Conservation (phyloP, 2,797 vertebrate genomes). For the Xyrichtys novacula region DNA sequence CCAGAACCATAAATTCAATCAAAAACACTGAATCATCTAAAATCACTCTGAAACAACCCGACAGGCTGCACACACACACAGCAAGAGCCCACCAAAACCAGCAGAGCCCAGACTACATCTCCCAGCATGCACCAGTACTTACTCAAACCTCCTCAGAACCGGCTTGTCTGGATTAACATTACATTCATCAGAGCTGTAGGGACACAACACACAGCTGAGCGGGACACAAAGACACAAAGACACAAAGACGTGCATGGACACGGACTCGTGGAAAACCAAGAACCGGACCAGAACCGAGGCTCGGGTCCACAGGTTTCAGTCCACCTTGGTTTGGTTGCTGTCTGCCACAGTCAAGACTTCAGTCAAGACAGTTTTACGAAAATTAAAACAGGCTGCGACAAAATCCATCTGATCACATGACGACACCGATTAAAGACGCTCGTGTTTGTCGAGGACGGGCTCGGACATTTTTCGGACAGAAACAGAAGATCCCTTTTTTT, state of each 20-base stretch:
- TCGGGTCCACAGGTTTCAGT: not conserved
- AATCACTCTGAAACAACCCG: not conserved
- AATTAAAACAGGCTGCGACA: too few species aligned
- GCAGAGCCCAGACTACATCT: slow-evolving; percentile 31
- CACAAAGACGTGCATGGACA: not conserved
- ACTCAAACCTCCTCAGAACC: slow-evolving; percentile 92
- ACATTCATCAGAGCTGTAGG: slow-evolving; percentile 88
- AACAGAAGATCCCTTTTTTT: too few species aligned
- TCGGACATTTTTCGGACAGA: too few species aligned
- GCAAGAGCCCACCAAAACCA: not conserved
- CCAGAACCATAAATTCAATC: not conserved
- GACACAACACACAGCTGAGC: slow-evolving; percentile 68
- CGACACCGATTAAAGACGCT: too few species aligned
- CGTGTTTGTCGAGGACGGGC: too few species aligned
- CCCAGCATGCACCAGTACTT: slow-evolving; percentile 87
- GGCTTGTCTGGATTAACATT: slow-evolving; percentile 87
- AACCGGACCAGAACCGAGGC: too few species aligned
- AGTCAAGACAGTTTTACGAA: too few species aligned
- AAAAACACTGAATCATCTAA: not conserved
- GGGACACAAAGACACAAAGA: not conserved
- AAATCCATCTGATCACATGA: too few species aligned
- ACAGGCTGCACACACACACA: slow-evolving; percentile 19
- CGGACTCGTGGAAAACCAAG: not conserved
- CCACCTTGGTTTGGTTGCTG: not conserved
- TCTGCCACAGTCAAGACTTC: too few species aligned